Conservation (phyloP, 2,797 vertebrate species). For the Astyanax mexicanus region DNA sequence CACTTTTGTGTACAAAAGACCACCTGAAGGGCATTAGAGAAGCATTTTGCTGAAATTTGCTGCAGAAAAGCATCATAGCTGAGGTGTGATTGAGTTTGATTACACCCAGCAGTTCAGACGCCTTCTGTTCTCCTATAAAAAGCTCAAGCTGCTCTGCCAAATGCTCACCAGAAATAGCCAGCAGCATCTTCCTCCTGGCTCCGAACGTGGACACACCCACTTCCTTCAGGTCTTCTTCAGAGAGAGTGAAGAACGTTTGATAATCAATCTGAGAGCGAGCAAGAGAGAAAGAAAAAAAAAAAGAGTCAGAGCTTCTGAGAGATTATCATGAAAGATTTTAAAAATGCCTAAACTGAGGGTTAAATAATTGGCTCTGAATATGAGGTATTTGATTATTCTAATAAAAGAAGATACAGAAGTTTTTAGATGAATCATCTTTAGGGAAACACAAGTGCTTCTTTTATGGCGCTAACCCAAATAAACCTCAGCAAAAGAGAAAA, state of each 20-base stretch:
- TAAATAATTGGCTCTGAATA: too few species aligned
- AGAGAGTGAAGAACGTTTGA: slow-evolving; percentile 84
- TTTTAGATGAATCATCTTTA: background rate
- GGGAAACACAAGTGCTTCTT: background rate
- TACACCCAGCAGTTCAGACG: background rate
- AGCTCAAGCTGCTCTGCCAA: slow-evolving; percentile 11
- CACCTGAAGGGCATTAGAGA: background rate
- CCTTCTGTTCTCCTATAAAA: slow-evolving; percentile 9
- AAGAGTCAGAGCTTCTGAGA: background rate
- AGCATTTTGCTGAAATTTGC: background rate
- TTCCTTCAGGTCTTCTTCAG: slow-evolving; percentile 85
- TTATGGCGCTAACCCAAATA: background rate
- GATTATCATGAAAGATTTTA: too few species aligned
- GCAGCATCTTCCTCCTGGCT: slow-evolving; percentile 83
- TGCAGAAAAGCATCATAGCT: background rate
- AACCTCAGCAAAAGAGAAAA: too few species aligned
- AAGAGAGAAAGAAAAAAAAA: background rate
- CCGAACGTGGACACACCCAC: slow-evolving; percentile 84
- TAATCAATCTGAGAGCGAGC: slow-evolving; percentile 80
- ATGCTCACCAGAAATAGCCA: slow-evolving; percentile 80
- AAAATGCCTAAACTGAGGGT: too few species aligned
- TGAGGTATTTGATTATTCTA: too few species aligned
- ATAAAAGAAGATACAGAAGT: background rate
- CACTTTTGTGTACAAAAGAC: too few species aligned
- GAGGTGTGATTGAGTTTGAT: slow-evolving; percentile 2